These are phyloP conservation scores for Myiothlypis chrysogaster DNA, from an alignment of 2,797 vertebrate genomes.

Conservation along the genomic window DNA sequence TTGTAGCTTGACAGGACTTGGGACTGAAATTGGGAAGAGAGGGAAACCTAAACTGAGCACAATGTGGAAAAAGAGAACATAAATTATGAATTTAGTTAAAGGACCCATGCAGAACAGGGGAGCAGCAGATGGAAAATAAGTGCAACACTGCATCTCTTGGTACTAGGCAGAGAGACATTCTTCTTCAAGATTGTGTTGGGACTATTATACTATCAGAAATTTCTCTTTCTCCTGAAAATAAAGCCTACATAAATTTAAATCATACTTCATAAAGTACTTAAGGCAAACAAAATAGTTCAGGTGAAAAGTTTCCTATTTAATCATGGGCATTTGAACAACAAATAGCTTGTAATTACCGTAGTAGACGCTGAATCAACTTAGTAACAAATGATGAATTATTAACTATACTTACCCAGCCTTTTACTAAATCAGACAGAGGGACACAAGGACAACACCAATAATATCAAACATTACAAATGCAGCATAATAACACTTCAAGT, in stretches of 20 bases:
- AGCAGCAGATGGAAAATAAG: neutral
- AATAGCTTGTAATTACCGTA: neutral
- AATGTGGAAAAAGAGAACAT: neutral
- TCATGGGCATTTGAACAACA: neutral
- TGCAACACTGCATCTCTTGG: neutral
- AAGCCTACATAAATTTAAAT: neutral
- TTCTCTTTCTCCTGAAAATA: neutral
- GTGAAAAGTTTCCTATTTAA: neutral
- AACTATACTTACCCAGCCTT: neutral
- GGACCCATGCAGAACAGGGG: neutral
- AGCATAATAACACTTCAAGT: neutral
- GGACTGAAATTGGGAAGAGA: neutral
- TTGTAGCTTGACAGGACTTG: neutral
- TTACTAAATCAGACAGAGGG: neutral
- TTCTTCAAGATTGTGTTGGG: neutral
- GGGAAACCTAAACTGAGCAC: neutral
- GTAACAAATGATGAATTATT: neutral
- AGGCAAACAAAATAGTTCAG: neutral
- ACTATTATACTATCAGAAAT: neutral
- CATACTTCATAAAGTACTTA: neutral
- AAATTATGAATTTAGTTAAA: neutral
- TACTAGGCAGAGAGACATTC: neutral
- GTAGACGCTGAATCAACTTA: neutral
- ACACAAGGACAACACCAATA: accelerated
- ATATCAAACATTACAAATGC: neutral